Evolutionary conservation across 2,797 vertebrate genomes (phyloP), one percentile per base, ranked within the genome.

Genomic region (Peromyscus melanophrys): DNA sequence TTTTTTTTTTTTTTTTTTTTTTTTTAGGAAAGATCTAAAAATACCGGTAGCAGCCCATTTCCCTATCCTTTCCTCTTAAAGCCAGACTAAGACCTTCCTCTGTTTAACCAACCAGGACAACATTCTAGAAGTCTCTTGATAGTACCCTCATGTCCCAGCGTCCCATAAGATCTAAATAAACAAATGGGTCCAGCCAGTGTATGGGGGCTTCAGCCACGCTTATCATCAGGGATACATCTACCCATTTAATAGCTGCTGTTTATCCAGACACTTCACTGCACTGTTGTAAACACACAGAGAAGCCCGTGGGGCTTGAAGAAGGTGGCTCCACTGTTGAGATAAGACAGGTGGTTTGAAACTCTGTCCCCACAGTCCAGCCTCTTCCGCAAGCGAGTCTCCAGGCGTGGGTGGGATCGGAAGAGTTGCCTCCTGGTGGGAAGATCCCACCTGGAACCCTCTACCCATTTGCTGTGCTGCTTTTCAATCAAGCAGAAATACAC

Each of bases 241-340:
- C 85, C 90, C 78, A 75, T 97, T 97, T 98, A 98, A 98, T 97
- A 97, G 96, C 93, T 94, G 82, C 97, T 97, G 93, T 95, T 98
- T 96, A 94, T 94, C 96, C 92, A 89, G 95, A 96, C 92, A 81
- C 92, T 98, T 97, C 95, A 98, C 96, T 71, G 78, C 25, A 65
- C 94, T 75, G 73, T 57, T 96, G 97, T 96, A 98, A 98, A 97
- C 46, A 95, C 5, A 95, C 57, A 0, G 13, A 92, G 92, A 91
- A 97, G 87, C 23, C 82, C 94, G 92, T 46, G 3, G 25, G 92
- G 97, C 49, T 49, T 49, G 94, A 96, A 94, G 80, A 96, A 94
- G 82, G 59, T 40, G 37, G 67, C 93, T 87, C 49, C 34, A 19
- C 52, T 80, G 95, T 95, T 84, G 82, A 96, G 89, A 96, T 84